Conservation (phyloP, 2,113 vertebrate species). For the Axis porcinus region DNA sequence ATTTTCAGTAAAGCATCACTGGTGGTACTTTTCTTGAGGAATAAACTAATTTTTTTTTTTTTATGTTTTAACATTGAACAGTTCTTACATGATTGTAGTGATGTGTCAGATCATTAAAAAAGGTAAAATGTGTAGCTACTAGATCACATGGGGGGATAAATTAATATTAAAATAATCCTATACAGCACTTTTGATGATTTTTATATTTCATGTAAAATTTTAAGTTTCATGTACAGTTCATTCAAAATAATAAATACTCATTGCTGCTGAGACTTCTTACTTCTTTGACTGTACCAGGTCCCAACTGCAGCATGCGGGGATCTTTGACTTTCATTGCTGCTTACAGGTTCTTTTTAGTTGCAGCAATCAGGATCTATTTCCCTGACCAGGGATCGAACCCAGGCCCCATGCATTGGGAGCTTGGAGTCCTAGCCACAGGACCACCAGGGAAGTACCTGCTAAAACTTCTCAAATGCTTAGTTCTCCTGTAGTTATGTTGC, state of each 20-base stretch:
- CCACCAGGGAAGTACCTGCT: conserved; percentile 65
- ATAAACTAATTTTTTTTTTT: conserved; percentile 76
- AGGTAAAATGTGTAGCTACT: conserved; percentile 59
- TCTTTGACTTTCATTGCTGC: not conserved
- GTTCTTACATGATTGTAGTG: conserved; percentile 71
- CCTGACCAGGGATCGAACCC: not conserved
- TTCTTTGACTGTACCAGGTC: not conserved
- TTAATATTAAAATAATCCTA: conserved; percentile 73
- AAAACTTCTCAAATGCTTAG: conserved; percentile 61
- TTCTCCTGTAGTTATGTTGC: not conserved
- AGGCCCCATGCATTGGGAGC: not conserved
- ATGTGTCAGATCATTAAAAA: conserved; percentile 70
- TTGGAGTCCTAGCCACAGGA: not conserved
- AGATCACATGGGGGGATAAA: conserved; percentile 68
- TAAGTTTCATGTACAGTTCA: conserved; percentile 78
- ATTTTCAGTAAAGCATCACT: conserved; percentile 68
- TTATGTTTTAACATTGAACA: conserved; percentile 67
- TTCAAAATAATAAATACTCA: conserved; percentile 81
- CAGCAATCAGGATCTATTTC: not conserved
- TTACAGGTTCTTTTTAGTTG: not conserved
- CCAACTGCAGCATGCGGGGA: not conserved
- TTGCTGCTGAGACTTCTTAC: conserved; percentile 76
- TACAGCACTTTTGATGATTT: conserved; percentile 83
- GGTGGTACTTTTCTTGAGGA: conserved; percentile 83
- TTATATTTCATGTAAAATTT: conserved; percentile 68